phyloP scores from a whole-genome alignment of 1,140 invertebrate species.

The Caenorhabditis inopinata region DNA sequence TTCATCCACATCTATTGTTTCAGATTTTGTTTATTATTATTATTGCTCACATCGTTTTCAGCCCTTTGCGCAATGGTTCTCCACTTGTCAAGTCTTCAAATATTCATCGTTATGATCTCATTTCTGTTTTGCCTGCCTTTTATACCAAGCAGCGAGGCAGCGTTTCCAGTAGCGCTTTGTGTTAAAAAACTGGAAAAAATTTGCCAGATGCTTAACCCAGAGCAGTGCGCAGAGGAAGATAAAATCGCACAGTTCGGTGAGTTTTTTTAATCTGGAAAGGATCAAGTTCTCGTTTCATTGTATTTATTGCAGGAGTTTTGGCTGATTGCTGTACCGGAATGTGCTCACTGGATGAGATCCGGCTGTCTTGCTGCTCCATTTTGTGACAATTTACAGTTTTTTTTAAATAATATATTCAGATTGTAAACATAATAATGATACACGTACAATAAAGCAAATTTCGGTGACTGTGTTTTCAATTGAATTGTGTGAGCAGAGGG shows the following conservation, averaged over 20 bases:
- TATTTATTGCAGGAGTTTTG: not conserved
- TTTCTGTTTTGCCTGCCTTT: not conserved
- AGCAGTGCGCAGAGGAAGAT: not conserved
- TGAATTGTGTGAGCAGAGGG: not conserved
- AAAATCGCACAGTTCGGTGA: not conserved
- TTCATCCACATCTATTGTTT: too few species aligned
- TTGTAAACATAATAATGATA: not conserved
- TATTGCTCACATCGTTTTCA: too few species aligned
- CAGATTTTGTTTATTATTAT: too few species aligned
- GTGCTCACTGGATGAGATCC: slow-evolving; percentile 3
- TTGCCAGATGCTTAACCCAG: not conserved
- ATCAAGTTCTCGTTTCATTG: not conserved
- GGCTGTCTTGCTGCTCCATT: not conserved
- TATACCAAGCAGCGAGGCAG: not conserved
- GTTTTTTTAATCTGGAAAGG: not conserved
- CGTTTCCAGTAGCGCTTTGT: not conserved
- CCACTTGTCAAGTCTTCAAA: not conserved
- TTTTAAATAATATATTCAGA: too few species aligned
- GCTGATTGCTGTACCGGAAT: not conserved
- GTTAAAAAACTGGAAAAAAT: not conserved
- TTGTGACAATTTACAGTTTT: not conserved
- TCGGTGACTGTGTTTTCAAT: too few species aligned
- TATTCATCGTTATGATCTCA: not conserved
- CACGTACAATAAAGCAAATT: not conserved
- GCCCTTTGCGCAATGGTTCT: too few species aligned